These are phyloP conservation scores for Tipula confusa DNA, from an alignment of 2,888 invertebrate genomes.

Conservation along the genomic window DNA sequence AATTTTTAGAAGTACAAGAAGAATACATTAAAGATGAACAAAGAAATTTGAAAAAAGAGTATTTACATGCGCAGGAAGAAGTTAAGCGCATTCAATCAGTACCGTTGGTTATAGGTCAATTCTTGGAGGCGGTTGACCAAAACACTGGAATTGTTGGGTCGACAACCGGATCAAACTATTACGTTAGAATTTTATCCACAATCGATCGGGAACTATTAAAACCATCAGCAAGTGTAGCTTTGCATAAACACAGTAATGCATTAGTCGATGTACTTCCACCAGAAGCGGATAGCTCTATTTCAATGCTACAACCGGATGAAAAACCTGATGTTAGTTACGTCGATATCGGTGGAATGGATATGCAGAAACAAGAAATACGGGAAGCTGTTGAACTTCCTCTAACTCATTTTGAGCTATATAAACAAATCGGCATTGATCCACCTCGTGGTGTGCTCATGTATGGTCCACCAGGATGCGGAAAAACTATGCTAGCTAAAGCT, in stretches of 20 bases:
- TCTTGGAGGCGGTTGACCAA: conserved; percentile 98
- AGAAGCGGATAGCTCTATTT: conserved; percentile 98
- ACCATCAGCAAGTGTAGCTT: conserved; percentile 95
- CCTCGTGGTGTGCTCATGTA: conserved; percentile 98
- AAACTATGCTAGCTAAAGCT: conserved; percentile 99
- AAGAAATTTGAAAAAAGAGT: conserved; percentile 96
- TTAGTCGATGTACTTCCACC: conserved; percentile 97
- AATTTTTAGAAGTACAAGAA: conserved; percentile 97
- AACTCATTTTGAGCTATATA: conserved; percentile 97
- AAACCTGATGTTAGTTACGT: conserved; percentile 96
- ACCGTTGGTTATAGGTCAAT: conserved; percentile 97
- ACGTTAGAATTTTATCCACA: conserved; percentile 96
- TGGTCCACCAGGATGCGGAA: conserved; percentile 99
- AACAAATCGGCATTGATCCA: conserved; percentile 98
- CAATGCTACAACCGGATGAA: conserved; percentile 96
- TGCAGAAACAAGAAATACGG: conserved; percentile 98
- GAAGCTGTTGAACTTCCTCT: conserved; percentile 95
- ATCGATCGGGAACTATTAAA: conserved; percentile 96
- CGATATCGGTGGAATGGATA: conserved; percentile 99
- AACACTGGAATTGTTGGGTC: conserved; percentile 99
- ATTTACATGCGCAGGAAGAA: conserved; percentile 95
- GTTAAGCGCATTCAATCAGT: conserved; percentile 99
- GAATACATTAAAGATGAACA: conserved; percentile 99
- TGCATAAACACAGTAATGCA: conserved; percentile 99
- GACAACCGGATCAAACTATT: conserved; percentile 98